phyloP scores from a whole-genome alignment of 2,888 invertebrate genomes.

The Diaperis boleti region DNA sequence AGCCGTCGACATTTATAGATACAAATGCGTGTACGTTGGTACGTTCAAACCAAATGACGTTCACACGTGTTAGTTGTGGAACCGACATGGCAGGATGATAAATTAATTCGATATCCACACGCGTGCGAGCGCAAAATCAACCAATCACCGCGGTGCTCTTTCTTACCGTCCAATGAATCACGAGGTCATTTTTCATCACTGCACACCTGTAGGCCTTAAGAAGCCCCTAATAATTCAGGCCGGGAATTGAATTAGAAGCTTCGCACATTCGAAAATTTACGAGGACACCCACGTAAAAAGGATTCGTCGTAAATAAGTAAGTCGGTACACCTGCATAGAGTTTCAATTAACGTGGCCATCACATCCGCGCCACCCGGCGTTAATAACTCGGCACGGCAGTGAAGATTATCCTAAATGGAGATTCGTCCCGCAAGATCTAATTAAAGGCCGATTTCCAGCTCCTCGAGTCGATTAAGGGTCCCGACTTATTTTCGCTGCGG shows the following conservation, averaged over 20 bases:
- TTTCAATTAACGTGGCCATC: slow-evolving; percentile 35
- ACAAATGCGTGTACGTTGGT: too few relatives aligned
- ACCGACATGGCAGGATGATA: too few relatives aligned
- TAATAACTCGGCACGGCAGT: slow-evolving; percentile 37
- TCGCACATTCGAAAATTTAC: neutral
- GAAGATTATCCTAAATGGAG: slow-evolving; percentile 42
- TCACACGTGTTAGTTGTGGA: too few relatives aligned
- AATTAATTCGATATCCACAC: too few relatives aligned
- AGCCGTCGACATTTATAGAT: too few relatives aligned
- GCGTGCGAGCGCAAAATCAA: too few relatives aligned
- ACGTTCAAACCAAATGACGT: too few relatives aligned
- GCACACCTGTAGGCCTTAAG: too few relatives aligned
- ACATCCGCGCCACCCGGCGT: slow-evolving; percentile 38
- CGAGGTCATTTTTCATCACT: too few relatives aligned
- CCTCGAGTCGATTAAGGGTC: slow-evolving; percentile 36
- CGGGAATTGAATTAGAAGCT: neutral
- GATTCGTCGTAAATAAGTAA: slow-evolving; percentile 27
- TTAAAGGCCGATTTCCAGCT: slow-evolving; percentile 41
- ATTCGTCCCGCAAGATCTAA: slow-evolving; percentile 43
- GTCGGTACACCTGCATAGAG: slow-evolving; percentile 23
- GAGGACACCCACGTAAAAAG: neutral
- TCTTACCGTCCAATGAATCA: too few relatives aligned
- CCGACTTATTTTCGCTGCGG: slow-evolving; percentile 15
- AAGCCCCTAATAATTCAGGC: too few relatives aligned
- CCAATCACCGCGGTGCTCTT: too few relatives aligned